phyloP scores from a whole-genome alignment of 2,797 vertebrate genomes.

The Remorina albescens region DNA sequence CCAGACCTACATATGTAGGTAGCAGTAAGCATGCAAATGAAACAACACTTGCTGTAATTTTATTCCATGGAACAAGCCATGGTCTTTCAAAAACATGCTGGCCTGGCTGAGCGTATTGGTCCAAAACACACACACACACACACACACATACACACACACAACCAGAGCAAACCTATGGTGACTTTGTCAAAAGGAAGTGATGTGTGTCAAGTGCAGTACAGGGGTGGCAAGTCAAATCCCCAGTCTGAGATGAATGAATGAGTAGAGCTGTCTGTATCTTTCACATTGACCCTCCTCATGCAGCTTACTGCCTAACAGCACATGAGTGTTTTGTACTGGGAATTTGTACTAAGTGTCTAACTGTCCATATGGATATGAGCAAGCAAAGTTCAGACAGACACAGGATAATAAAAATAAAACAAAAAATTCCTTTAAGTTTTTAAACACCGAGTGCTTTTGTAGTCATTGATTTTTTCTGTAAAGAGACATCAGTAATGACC shows the following conservation, averaged over 20 bases:
- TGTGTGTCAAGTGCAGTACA: slow-evolving; percentile 20
- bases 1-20: slow-evolving; percentile 59
- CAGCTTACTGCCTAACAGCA: neutral
- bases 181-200: slow-evolving; percentile 12
- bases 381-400: slow-evolving; percentile 24
- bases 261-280: slow-evolving; percentile 28
- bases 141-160: slow-evolving; percentile 16
- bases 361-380: slow-evolving; percentile 24
- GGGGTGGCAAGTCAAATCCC: slow-evolving; percentile 31
- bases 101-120: slow-evolving; percentile 14
- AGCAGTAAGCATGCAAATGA: slow-evolving; percentile 58
- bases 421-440: slow-evolving; percentile 16
- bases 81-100: slow-evolving; percentile 28
- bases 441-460: neutral
- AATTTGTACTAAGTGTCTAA: neutral
- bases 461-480: slow-evolving; percentile 18
- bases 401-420: neutral
- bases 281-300: slow-evolving; percentile 31
- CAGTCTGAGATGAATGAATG: slow-evolving; percentile 37
- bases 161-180: slow-evolving; percentile 38
- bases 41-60: slow-evolving; percentile 43
- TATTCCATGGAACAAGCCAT: slow-evolving; percentile 49
- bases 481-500: slow-evolving; percentile 53
- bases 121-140: slow-evolving; percentile 6
- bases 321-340: slow-evolving; percentile 10